phyloP scores from a whole-genome alignment of 53 echinoderm and acorn worm species.

The Arbacia lixula region DNA sequence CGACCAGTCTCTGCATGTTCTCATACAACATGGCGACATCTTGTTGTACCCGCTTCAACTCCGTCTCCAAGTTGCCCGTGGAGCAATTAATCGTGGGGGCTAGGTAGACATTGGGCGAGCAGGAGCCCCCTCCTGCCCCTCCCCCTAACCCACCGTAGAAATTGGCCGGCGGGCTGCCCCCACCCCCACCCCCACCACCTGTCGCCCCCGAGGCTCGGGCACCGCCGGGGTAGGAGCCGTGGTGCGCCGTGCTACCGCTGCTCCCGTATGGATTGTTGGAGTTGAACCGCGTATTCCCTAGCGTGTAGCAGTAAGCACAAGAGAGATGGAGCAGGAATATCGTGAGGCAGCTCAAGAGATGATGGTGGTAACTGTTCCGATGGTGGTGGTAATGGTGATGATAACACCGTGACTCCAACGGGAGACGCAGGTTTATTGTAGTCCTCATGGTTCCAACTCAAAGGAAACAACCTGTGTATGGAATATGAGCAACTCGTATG shows the following conservation, averaged over 20 bases:
- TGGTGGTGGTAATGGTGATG: too few species aligned
- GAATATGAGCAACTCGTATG: too few species aligned
- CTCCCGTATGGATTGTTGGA: constrained; percentile 1
- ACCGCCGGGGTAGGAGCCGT: constrained; percentile 6
- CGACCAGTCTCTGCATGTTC: constrained; percentile 46
- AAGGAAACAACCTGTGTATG: too few species aligned
- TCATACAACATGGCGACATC: constrained; percentile 47
- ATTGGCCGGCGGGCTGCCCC: neutral
- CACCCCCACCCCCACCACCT: neutral
- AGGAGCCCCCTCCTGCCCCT: constrained; percentile 10
- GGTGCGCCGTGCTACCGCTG: neutral
- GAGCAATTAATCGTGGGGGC: constrained; percentile 62
- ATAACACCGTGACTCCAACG: too few species aligned
- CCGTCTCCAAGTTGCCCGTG: constrained; percentile 45
- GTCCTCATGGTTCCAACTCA: too few species aligned
- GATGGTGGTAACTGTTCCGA: too few species aligned
- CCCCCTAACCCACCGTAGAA: neutral
- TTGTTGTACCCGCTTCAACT: constrained; percentile 45
- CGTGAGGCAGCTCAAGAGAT: constrained; percentile 8
- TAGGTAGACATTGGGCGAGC: constrained; percentile 60
- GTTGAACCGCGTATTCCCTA: constrained; percentile 6
- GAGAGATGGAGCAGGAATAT: constrained; percentile 4
- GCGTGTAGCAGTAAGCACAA: neutral
- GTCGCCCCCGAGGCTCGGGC: neutral
- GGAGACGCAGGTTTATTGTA: too few species aligned